Base-by-base conservation (phyloP, 1,140 invertebrate genomes). In the Sitobion miscanthi region DNA sequence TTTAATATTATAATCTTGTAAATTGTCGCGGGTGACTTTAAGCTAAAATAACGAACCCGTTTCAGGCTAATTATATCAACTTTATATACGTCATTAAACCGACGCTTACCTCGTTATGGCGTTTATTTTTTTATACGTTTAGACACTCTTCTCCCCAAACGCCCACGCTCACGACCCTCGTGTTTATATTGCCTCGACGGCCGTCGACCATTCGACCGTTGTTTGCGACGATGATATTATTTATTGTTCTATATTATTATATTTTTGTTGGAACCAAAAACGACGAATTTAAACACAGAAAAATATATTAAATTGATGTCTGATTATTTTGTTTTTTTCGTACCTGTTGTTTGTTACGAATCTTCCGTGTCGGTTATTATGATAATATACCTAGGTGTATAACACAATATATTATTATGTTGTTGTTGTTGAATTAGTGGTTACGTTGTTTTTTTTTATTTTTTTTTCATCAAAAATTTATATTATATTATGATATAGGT, bases 361-460 rank as follows among this genome's bases (percentile, higher is more conserved):
- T 89, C 87, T 89, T 89, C 87, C 47, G 49, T 89, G 87, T 89
- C 49, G 17, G 87, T 89, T 54, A 89, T 89, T 38, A 54, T 54
- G 20, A 54, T 54, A n/a, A 54, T 54, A n/a, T 49, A 38, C 38
- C 38, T 38, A 42, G 25, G 9, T 45, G 11, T 35, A 77, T 35
- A 77, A n/a, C 62, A 77, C n/a, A 77, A 77, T n/a, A 62, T 17
- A 77, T 77, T 77, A 77, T 77, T n/a, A 25, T 85, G 35, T 45
- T 85, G 21, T 83, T 23, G 69, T 17, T 77, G 35, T 83, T 45
- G 42, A 86, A 86, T 86, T 86, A 45, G 42, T 45, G 25, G 38
- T 42, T 45, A 86, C 42, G 25, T 86, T 86, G 25, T 86, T 47
- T 86, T 47, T 45, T 45, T 21, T 45, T 62, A 38, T 69, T 30